Conservation (phyloP, 2,113 vertebrate species). For the Poecile atricapillus region DNA sequence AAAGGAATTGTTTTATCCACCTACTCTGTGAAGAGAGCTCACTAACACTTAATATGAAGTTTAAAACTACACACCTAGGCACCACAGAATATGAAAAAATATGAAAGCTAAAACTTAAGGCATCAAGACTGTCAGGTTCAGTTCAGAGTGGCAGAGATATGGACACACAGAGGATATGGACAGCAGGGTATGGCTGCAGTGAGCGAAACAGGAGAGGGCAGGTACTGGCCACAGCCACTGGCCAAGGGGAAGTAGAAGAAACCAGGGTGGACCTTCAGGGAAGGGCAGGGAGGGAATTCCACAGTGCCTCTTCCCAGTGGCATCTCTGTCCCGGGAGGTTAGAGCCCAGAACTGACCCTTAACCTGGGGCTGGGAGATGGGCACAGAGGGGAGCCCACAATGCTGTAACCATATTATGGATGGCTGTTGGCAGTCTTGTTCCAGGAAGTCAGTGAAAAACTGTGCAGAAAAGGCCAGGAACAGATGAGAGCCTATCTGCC, state of each 20-base stretch:
- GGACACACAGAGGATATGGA: accelerated
- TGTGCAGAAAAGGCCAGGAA: not conserved
- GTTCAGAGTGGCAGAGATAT: not conserved
- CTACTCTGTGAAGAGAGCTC: no score
- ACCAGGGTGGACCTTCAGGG: not conserved
- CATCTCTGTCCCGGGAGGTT: accelerated
- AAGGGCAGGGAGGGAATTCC: not conserved
- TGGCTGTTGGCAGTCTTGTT: not conserved
- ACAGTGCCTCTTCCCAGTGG: not conserved
- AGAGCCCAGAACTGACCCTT: not conserved
- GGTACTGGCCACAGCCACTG: accelerated
- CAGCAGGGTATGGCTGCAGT: not conserved
- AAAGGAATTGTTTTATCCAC: no score
- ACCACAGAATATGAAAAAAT: no score
- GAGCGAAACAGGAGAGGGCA: accelerated
- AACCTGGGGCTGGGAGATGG: not conserved
- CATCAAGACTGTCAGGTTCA: not conserved
- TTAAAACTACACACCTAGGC: no score
- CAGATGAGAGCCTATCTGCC: not conserved
- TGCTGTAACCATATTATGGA: accelerated
- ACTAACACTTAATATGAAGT: no score
- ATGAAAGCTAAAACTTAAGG: no score
- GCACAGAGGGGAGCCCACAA: not conserved
- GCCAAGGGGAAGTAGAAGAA: not conserved
- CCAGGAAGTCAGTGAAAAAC: not conserved